phyloP scores from a whole-genome alignment of 1,140 invertebrate species.

The Hirudo medicinalis region DNA sequence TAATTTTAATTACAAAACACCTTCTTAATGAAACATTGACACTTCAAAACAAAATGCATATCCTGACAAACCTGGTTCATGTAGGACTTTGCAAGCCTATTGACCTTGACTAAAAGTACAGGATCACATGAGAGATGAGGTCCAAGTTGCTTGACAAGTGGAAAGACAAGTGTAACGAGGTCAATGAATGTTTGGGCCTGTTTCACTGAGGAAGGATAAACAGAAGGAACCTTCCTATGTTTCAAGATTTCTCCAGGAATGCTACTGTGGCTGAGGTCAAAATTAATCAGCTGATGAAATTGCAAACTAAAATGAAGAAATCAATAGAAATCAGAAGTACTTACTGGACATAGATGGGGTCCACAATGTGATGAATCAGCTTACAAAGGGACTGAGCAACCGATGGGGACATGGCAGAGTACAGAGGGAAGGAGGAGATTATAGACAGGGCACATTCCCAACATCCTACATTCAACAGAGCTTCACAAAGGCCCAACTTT shows the following conservation, averaged over 20 bases:
- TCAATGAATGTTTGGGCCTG: constrained; percentile 54
- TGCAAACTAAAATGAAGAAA: neutral
- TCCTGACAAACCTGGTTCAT: constrained; percentile 32
- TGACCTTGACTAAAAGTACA: constrained; percentile 52
- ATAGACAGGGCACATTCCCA: constrained; percentile 71
- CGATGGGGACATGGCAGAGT: constrained; percentile 59
- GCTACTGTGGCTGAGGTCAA: constrained; percentile 51
- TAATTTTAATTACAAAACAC: too few relatives aligned
- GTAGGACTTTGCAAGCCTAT: constrained; percentile 56
- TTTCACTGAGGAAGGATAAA: constrained; percentile 32
- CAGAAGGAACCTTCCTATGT: neutral
- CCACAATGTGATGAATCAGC: constrained; percentile 69
- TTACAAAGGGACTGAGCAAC: constrained; percentile 64
- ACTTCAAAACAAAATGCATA: too few relatives aligned
- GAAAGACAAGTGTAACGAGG: constrained; percentile 61
- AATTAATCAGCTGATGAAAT: neutral
- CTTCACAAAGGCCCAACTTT: constrained; percentile 80
- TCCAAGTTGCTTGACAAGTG: constrained; percentile 73
- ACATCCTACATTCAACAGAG: constrained; percentile 70
- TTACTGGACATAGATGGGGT: constrained; percentile 72
- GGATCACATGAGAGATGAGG: constrained; percentile 75
- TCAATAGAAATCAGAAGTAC: constrained; percentile 22
- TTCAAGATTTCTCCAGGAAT: constrained; percentile 47
- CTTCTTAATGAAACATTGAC: too few relatives aligned
- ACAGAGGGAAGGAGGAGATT: constrained; percentile 66